Base-by-base conservation (phyloP, 2,113 vertebrate genomes). In the Motacilla tschutschensis region DNA sequence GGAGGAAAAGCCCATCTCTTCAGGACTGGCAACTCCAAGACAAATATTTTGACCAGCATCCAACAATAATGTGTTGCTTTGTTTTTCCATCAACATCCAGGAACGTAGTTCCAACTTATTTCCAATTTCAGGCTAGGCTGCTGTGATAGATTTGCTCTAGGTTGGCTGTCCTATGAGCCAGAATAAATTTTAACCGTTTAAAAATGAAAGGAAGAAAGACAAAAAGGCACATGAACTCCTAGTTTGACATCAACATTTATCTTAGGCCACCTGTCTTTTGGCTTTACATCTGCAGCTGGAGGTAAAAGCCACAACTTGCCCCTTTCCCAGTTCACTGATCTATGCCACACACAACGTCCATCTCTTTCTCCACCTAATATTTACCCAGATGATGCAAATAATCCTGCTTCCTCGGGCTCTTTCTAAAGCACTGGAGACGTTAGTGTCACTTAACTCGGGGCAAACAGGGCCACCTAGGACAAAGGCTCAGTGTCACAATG, bases 261-360 rank as follows among this genome's bases (percentile, higher is more conserved):
- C 47, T 47, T 36, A 46, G 17, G 29, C 29, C 40, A 58, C 12
- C 4, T n/a, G 41, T 19, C 28, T 72, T 57, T 46, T 19, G 17
- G 24, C 22, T 70, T 62, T 65, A 38, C 22, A 5, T 46, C 60
- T 80, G 50, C 2, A 63, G 1, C 6, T 2, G 0, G 2, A 70
- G 17, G 26, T 12, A 74, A 54, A 25, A 54, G 14, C 35, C 59
- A 29, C 25, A 44, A 14, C 10, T n/a, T 50, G 35, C 43, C 51
- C 10, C 9, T 5, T 81, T 62, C 46, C 43, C n/a, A 24, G 38
- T 53, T 35, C 57, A 13, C 7, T 40, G 35, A 47, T 38, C 43
- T 21, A 4, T 31, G 16, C 9, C 50, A 33, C 50, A 29, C 25
- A 36, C 15, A 14, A 25, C 0, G 0, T 8, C 55, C 40, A 9